Base-by-base conservation (phyloP, 2,113 vertebrate species). In the Calyptommatus sinebrachiatus region DNA sequence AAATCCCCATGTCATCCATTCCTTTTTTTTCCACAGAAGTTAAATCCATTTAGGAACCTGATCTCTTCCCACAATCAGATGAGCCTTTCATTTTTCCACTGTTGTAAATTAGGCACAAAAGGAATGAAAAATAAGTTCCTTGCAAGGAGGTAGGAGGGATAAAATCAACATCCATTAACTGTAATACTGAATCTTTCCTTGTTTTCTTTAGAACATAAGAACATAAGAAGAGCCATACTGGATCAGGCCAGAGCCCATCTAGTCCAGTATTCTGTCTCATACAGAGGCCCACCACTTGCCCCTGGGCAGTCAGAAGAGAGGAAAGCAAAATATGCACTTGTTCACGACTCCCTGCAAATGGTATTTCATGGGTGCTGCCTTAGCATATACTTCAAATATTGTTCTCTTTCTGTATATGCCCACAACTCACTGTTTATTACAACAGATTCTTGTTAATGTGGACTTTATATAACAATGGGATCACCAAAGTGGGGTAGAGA, bases 11-110 rank as follows among this genome's bases (percentile, higher is more conserved):
- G 61, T 35, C 48, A 73, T 74, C 21, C 70, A 71, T 82, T 46
- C 50, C 62, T 14, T 81, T 77, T 81, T 77, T 76, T 81, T 48
- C 63, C n/a, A 80, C 50, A 84, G 28, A 69, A 80, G 83, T 71
- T 80, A 66, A 68, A 84, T 24, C 12, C 29, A 75, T 71, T 48
- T 80, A 77, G n/a, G 78, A 85, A 85, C 71, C 28, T n/a, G 81
- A 84, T 72, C 48, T 69, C 78, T 0, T 7, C 63, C 68, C 69
- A 79, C 62, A 18, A 82, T 78, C 35, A 65, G 26, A 28, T 65
- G 20, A 7, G 26, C 65, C 41, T 76, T 46, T 76, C 29, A 65
- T 65, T 46, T 24, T 45, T 60, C 16, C 0, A 7, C 65, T 67
- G 46, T 5, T 76, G 14, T 26, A 77, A 53, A 35, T 68, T 35